Evolutionary conservation across 2,888 invertebrate genomes (phyloP), one percentile per base, ranked within the genome.

Genomic region (Germaria angustata): DNA sequence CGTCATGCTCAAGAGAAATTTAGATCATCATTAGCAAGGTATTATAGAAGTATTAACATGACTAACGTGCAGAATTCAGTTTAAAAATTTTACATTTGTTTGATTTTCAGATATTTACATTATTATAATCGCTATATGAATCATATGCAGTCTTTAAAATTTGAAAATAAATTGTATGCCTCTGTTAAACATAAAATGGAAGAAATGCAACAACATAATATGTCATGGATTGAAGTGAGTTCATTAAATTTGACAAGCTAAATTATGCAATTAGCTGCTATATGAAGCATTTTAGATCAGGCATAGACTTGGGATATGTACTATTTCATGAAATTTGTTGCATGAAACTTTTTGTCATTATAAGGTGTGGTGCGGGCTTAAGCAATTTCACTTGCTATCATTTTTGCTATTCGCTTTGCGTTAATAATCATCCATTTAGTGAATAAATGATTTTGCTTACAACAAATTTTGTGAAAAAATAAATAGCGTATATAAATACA

Each of bases 41-140:
- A 98, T 91, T 63, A 92, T 13, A 11, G 6, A 34, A 32, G n/a
- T 2, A 13, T 55, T 7, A 20, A 17, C 0, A 28, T 32, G 17
- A 20, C n/a, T 36, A 51, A 51, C 24, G 34, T 51, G 51, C 51
- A 66, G 24, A 17, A 20, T 24, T 28, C 13, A 28, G n/a, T 44
- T 46, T 63, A 11, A 24, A 4, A 15, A 15, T 28, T 24, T 49
- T 36, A 32, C 32, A 24, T 32, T 49, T 22, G 24, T 73, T 59
- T 63, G 11, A 6, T 49, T 24, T 82, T 5, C 88, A 95, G 99
- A 88, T 99, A 99, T 92, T 93, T 99, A 87, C 99, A 99, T 93
- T 99, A 99, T 92, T 99, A 98, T 92, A 99, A 99, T 92, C 95
- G 99, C 82, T 99, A 98, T 92, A 98, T 99, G 97, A 99, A 99